Base-by-base conservation (phyloP, 1,140 invertebrate genomes). In the Panagrolaimus sp. region DNA sequence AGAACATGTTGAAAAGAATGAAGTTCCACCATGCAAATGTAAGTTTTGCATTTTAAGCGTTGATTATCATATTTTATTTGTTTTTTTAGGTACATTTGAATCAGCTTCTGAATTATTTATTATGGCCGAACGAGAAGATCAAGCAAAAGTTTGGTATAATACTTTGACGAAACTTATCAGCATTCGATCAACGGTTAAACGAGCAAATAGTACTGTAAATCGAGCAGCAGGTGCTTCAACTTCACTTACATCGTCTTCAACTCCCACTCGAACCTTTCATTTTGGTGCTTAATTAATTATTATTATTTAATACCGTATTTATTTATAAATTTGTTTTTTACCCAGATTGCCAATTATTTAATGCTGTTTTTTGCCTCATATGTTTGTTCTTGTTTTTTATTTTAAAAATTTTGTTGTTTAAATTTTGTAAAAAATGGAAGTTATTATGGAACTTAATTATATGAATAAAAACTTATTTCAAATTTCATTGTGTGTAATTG, bases 11-110 rank as follows among this genome's bases (percentile, higher is more conserved):
- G 70, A 71, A 43, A 69, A 71, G 24, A 46, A 48, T 21, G 68
- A 71, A 32, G 47, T 71, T 17, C 47, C 70, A 21, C 68, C 70
- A 4, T 71, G 70, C n/a, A 71, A 70, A 32, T 48, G 68, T 70
- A 70, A 70, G 68, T 68, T 26, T 17, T 65, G n/a, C 43, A 17
- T 21, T 68, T 67, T 1, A 15, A 46, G 8, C 38, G 12, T 68
- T 9, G 6, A 65, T 17, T 1, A 1, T n/a, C 14, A 14, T 4
- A 15, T 26, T 43, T 12, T 12, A 7, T 8, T 64, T 12, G 15
- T 0, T 15, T 14, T 44, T 58, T 24, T 28, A 58, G 52, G 52
- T 58, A 26, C 52, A 28, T 58, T 58, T 28, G 52, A 58, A 58
- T 44, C 45, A 12, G 63, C 63, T 5, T 32, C 17, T 14, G 63